Evolutionary conservation across 2,113 vertebrate genomes (phyloP), one percentile per base, ranked within the genome.

Genomic region (Scartelaos histophorus): DNA sequence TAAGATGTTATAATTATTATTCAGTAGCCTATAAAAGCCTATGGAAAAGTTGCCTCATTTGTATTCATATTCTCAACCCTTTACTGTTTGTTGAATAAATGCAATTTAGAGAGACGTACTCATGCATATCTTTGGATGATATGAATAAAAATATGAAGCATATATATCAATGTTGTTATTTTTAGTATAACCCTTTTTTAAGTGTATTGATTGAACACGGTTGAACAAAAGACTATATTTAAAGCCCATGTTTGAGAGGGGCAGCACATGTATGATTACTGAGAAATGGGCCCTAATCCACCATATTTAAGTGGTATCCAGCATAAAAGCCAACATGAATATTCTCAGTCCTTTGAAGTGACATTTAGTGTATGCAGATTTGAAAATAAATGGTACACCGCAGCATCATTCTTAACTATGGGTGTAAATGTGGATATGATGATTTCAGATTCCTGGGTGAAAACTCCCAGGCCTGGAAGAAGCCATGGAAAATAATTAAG

Each of bases 401-500:
- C 75, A 84, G 68, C 88, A 85, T 77, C 66, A 76, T 71, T 69
- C 68, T 78, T 67, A 75, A 75, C 61, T 22, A 56, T 72, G 82
- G 81, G 77, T 84, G 79, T 80, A 74, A 90, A 90, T 62, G 80
- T 78, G 17, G 66, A 4, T 72, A 83, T 75, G 79, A 89, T 84
- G 83, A 87, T 91, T 91, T 84, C 75, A 80, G 81, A 85, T 85
- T 89, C 82, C 82, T 79, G 67, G 78, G 83, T 86, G 81, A 83
- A 85, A 79, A 79, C 83, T 91, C 87, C 78, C 82, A 86, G 82
- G 82, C 80, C 86, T 91, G 90, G 90, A 93, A 85, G 82, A 81
- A 75, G 70, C 73, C 45, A 17, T 82, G 89, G 91, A 92, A 93
- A 92, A 85, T 88, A 93, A 92, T 93, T 89, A 92, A 90, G 88